Base-by-base conservation (phyloP, 53 echinoderm and acorn worm species). In the Henricia sp. region DNA sequence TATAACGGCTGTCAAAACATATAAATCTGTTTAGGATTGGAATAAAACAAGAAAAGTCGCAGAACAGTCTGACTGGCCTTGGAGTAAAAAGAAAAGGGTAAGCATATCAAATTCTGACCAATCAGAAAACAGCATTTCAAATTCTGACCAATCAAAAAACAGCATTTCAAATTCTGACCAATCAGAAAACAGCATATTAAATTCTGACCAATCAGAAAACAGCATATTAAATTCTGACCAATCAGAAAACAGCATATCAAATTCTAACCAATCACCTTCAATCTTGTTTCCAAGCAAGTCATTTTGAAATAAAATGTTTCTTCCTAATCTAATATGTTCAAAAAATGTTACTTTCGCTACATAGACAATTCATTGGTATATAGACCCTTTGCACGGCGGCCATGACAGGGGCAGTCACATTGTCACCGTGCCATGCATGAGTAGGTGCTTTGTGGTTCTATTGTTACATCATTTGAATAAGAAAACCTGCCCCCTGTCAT, bases 61-160 rank as follows among this genome's bases (percentile, higher is more conserved):
- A 63, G 63, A 35, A 26, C 34, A 63, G 44, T 38, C 46, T 8
- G 80, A 80, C 36, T 1, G 17, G 35, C 17, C n/a, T n/a, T n/a
- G n/a, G 33, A 80, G 64, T 64, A 80, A 63, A 48, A 62, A 19
- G 32, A 10, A 80, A 28, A 62, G 64, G 80, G 80, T 80, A 64
- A 63, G 80, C 11, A 70, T 12, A 44, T 24, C 19, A 39, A 14
- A n/a, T 25, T n/a, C 14, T 41, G 0, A 34, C 30, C 65, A 36
- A 34, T 65, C 65, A 2, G 11, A 32, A 64, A 13, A 14, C 33
- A 27, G 19, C 29, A 30, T 33, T 33, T 26, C 6, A 39, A 42
- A 21, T 40, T 69, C 43, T 32, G 32, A 24, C 41, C 42, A 70
- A 70, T 70, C 35, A 69, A 44, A 44, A 13, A 44, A 44, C 44